phyloP scores from a whole-genome alignment of 2,113 vertebrate genomes.

The Xiphophorus maculatus region DNA sequence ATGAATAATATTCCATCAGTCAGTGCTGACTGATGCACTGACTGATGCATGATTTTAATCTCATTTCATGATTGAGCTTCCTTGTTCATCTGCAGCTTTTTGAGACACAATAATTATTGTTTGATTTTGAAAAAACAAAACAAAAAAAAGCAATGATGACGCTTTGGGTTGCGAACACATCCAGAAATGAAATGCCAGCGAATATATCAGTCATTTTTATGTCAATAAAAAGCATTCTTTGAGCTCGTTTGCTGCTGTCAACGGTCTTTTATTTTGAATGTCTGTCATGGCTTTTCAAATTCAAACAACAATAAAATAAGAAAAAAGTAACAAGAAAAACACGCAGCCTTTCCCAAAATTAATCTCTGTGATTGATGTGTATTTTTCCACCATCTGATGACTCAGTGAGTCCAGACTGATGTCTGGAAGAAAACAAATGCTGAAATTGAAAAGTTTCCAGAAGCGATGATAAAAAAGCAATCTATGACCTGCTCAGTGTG shows the following conservation, averaged over 20 bases:
- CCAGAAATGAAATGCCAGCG: constrained; percentile 41
- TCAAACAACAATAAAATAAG: background rate
- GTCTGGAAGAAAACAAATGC: background rate
- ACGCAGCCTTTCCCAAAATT: background rate
- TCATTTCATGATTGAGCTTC: constrained; percentile 49
- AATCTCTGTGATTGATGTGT: constrained; percentile 2
- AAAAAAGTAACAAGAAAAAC: background rate
- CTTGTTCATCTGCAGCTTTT: constrained; percentile 49
- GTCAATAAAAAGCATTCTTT: constrained; percentile 8
- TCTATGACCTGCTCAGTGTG: constrained; percentile 12
- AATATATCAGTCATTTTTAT: constrained; percentile 35
- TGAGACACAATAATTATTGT: constrained; percentile 50
- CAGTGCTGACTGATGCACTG: constrained; percentile 2
- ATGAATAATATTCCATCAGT: constrained; percentile 32
- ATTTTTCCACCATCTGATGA: constrained; percentile 7
- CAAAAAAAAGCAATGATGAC: constrained; percentile 1
- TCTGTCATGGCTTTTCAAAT: background rate
- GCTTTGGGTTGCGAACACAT: constrained; percentile 24
- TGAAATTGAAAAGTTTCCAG: constrained; percentile 26
- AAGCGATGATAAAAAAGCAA: constrained; percentile 17
- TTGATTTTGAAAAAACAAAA: constrained; percentile 49
- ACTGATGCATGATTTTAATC: constrained; percentile 43
- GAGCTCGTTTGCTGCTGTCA: constrained; percentile 1
- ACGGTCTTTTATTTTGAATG: background rate
- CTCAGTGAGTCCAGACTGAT: background rate